A percentile compares a stretch with the other conserved stretches of the same genome.
phyloP scores from a whole-genome alignment of 2,797 vertebrate species.

The Labeo calbasu region DNA sequence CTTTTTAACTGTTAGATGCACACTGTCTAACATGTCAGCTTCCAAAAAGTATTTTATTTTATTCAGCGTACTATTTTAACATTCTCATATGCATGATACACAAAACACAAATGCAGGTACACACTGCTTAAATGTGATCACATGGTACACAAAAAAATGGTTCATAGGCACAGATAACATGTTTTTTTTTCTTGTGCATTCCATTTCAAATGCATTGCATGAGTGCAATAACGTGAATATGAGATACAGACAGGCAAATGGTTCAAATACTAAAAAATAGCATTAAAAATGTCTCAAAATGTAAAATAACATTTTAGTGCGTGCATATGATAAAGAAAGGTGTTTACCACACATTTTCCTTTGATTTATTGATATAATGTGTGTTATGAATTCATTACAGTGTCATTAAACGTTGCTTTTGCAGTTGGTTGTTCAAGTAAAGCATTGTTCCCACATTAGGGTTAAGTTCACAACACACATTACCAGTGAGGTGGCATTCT shows the following conservation, averaged over 20 bases:
- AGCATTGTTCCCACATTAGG: neutral
- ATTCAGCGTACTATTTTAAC: neutral
- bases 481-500: constrained; percentile 36
- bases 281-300: no score
- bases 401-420: neutral
- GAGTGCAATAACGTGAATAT: neutral
- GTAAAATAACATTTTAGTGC: neutral
- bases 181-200: neutral
- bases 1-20: neutral
- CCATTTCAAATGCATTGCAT: neutral
- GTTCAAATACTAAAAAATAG: neutral
- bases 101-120: neutral
- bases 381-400: neutral
- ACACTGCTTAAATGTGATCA: neutral
- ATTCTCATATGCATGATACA: neutral
- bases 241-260: neutral
- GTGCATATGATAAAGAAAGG: neutral
- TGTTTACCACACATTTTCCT: neutral
- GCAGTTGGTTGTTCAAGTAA: neutral
- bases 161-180: neutral
- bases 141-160: neutral
- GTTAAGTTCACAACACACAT: neutral
- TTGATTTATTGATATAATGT: neutral
- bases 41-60: neutral
- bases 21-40: neutral